Evolutionary conservation across 2,113 vertebrate genomes (phyloP).

Genomic region (Pseudopipra pipra): DNA sequence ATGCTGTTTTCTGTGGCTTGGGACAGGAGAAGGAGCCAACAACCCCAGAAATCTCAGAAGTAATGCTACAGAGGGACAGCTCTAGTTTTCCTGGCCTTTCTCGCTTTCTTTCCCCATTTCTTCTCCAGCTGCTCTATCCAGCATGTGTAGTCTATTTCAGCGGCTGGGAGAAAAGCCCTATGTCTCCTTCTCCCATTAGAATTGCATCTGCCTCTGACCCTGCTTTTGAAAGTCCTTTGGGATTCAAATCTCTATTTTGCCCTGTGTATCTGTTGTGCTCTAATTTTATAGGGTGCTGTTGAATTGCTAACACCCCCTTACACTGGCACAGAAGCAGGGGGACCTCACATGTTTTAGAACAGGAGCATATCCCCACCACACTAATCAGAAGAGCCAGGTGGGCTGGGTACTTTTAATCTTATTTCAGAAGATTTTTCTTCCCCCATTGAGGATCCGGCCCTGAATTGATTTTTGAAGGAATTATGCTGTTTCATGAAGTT

Average conservation of each 20-base stretch:
- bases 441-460: background rate
- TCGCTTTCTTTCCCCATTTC: background rate
- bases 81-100: background rate
- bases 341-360: background rate
- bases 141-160: rapidly evolving
- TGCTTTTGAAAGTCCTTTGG: background rate
- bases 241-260: background rate
- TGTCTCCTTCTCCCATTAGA: background rate
- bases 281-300: background rate
- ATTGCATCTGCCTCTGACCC: background rate
- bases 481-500: background rate
- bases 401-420: background rate
- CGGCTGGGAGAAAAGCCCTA: background rate
- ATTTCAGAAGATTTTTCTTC: background rate
- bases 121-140: background rate
- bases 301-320: background rate
- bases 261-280: background rate
- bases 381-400: background rate
- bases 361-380: background rate
- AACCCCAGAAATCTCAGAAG: background rate
- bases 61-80: background rate
- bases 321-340: background rate
- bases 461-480: background rate
- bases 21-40: background rate
- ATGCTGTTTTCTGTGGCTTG: background rate